A percentile compares a stretch with the other conserved stretches of the same genome.
Evolutionary conservation across 2,113 vertebrate species (phyloP).

Genomic region (Rhabdornis inornatus): DNA sequence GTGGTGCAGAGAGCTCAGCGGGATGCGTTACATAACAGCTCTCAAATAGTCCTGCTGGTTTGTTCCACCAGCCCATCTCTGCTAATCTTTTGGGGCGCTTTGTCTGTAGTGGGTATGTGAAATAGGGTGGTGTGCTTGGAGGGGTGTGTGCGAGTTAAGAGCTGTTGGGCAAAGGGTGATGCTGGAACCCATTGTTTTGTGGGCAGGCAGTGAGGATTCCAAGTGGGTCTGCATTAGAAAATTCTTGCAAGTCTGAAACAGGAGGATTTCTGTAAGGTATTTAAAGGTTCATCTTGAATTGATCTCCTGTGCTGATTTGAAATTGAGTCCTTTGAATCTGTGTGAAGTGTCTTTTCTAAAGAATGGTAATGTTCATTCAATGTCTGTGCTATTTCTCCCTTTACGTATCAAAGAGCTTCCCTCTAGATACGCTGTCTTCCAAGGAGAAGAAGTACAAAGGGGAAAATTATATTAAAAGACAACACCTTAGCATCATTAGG

Average conservation of each 20-base stretch:
- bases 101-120: fast-evolving
- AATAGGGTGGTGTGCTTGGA: background rate
- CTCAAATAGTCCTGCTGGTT: background rate
- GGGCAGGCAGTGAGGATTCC: background rate
- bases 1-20: background rate
- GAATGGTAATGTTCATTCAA: background rate
- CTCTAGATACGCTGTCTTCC: background rate
- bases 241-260: background rate
- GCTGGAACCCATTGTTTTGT: background rate
- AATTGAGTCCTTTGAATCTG: background rate
- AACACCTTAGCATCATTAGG: background rate
- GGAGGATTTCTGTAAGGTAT: background rate
- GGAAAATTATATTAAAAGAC: background rate
- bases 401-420: background rate
- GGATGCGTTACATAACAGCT: background rate
- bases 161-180: background rate
- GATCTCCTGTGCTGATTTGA: background rate
- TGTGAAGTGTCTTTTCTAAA: background rate
- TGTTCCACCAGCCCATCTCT: fast-evolving
- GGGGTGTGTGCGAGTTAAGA: fast-evolving
- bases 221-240: background rate
- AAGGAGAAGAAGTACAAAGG: background rate
- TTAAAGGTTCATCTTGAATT: background rate
- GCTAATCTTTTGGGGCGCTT: background rate
- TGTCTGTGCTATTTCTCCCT: background rate